These are phyloP conservation scores for Glossophaga mutica DNA, from an alignment of 2,797 vertebrate species.

Conservation along the genomic window DNA sequence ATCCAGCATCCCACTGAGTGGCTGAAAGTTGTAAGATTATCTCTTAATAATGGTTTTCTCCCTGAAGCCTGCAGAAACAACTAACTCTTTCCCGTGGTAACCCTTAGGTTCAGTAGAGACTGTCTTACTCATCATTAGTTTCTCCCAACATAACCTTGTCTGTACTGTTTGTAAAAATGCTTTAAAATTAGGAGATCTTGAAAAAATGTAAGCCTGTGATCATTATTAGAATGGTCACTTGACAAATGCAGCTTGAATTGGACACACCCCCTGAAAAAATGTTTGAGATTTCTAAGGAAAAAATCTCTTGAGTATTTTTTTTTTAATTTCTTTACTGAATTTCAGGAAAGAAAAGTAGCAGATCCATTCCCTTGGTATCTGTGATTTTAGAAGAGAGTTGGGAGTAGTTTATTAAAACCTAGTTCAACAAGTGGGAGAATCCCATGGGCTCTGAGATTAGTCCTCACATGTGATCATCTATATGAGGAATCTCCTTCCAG, in stretches of 20 bases:
- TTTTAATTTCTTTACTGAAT: neutral
- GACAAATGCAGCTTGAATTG: neutral
- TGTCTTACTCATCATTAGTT: no score
- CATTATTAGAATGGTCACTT: neutral
- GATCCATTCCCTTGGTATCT: neutral
- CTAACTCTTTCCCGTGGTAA: no score
- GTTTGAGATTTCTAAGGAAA: neutral
- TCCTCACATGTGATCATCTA: neutral
- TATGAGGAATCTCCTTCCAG: neutral
- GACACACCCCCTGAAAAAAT: neutral
- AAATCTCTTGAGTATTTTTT: neutral
- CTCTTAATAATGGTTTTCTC: neutral
- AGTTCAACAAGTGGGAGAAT: neutral
- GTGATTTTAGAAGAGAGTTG: neutral
- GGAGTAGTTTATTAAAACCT: neutral
- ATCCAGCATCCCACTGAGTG: neutral
- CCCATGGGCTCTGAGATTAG: neutral
- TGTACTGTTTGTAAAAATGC: neutral
- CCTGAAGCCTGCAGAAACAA: neutral
- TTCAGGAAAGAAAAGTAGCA: neutral
- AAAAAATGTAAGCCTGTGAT: neutral
- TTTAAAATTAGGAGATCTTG: neutral
- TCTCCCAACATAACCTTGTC: neutral
- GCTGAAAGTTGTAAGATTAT: neutral
- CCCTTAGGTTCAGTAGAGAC: no score